Evolutionary conservation across 2,888 invertebrate genomes (phyloP), one percentile per base, ranked within the genome.

Genomic region (Ernsta delagoae): DNA sequence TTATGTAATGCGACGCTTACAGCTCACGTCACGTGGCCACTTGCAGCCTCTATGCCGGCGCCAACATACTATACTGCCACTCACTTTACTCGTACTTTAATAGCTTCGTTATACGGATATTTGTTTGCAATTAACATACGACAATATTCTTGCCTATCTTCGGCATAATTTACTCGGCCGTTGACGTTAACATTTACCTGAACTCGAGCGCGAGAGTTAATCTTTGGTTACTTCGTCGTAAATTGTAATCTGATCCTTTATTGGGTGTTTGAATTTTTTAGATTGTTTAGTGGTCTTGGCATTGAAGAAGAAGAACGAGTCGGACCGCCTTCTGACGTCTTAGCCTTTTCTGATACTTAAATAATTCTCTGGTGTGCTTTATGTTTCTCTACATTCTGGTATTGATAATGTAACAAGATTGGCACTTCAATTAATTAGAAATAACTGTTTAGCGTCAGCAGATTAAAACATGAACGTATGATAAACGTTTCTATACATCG

Each of bases 1-100:
- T 91, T 90, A 89, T 86, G 90, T 82, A 90, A 90, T 77, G 12
- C 53, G 8, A 34, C 12, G n/a, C 48, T 6, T 48, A 16, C 53
- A 53, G 9, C 24, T 8, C 53, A 31, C 53, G 31, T 9, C 48
- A 53, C 34, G 60, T 43, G 66, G 70, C 73, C 65, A 69, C 50
- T 65, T 69, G 63, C 69, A 70, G 45, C 63, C 67, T 69, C 53
- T 63, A 59, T 65, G 57, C 70, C 43, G 71, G 67, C 72, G 74
- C 69, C 65, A 72, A 70, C 72, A 16, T 16, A 16, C 16, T 16
- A 70, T 70, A 70, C 69, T 71, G 72, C 50, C 65, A 59, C 43
- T 59, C 65, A 59, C 43, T 39, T 60, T 11, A 66, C 48, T 48
- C 12, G 48, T 6, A 48, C 63, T 36, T 41, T 54, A 63, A 64